phyloP scores from a whole-genome alignment of 2,797 vertebrate species.

The Rhinogobio ventralis region DNA sequence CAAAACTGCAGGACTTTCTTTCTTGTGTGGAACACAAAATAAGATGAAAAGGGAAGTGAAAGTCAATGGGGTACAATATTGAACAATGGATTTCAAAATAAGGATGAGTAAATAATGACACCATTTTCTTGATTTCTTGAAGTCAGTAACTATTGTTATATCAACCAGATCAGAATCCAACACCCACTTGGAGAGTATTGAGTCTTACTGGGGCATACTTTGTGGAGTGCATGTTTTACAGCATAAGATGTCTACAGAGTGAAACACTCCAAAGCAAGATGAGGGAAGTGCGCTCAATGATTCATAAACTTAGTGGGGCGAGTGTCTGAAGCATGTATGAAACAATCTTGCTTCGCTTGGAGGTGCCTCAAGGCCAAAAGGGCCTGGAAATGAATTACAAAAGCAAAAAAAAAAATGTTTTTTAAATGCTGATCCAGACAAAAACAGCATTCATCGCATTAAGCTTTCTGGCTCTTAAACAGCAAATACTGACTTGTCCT shows the following conservation, averaged over 20 bases:
- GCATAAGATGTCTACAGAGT: constrained; percentile 29
- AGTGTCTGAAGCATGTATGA: constrained; percentile 60
- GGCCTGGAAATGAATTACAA: constrained; percentile 47
- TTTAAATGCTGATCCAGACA: constrained; percentile 63
- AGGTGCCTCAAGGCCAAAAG: constrained; percentile 63
- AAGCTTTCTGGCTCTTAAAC: not conserved
- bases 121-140: not conserved
- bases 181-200: constrained; percentile 1
- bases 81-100: not conserved
- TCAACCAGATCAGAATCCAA: not conserved
- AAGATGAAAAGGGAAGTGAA: not conserved
- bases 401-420: constrained; percentile 59
- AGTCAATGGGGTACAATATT: not conserved
- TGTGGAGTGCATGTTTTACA: constrained; percentile 43
- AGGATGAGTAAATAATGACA: not conserved
- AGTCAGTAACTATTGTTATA: not conserved
- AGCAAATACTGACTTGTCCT: constrained; percentile 16
- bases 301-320: constrained; percentile 55
- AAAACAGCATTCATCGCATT: constrained; percentile 2
- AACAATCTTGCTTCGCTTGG: constrained; percentile 60
- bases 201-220: not conserved
- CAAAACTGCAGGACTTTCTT: not conserved
- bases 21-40: not conserved
- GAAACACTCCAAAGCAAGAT: constrained; percentile 36
- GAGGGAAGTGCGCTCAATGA: constrained; percentile 44